Percentiles rank a stretch among this genome's conserved stretches.
These are phyloP conservation scores for Margarornis squamiger DNA, from an alignment of 2,797 vertebrate species.

Conservation along the genomic window DNA sequence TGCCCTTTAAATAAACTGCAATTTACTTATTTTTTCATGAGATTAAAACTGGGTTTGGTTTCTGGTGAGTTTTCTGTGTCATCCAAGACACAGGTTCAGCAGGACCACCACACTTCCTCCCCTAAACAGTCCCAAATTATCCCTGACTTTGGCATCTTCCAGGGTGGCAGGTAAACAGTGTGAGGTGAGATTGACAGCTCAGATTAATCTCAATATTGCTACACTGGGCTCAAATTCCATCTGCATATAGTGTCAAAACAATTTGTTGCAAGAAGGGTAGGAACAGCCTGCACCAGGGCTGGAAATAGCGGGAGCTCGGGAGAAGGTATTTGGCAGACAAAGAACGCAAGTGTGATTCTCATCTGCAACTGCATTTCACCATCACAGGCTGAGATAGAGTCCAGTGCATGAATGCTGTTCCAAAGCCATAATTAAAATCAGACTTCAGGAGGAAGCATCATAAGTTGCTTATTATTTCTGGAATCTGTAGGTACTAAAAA, in stretches of 20 bases:
- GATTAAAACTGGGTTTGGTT: not conserved
- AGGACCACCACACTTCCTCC: not conserved
- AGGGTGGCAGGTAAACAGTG: not conserved
- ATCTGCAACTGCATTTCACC: not conserved
- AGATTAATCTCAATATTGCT: not conserved
- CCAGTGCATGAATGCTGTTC: not conserved
- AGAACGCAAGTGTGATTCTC: not conserved
- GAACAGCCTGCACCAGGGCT: not conserved
- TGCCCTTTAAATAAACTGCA: not conserved
- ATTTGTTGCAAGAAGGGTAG: not conserved
- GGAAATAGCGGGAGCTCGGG: not conserved
- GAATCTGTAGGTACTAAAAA: slow-evolving; percentile 44
- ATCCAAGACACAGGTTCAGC: not conserved
- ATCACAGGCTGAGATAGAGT: not conserved
- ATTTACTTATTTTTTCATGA: not conserved
- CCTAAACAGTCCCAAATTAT: not conserved
- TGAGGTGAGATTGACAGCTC: not conserved
- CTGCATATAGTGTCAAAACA: not conserved
- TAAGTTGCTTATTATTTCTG: slow-evolving; percentile 55
- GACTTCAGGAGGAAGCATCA: slow-evolving; percentile 12
- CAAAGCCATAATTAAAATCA: slow-evolving; percentile 51
- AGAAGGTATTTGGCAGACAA: slow-evolving; percentile 22
- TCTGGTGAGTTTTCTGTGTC: not conserved
- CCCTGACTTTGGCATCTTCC: not conserved
- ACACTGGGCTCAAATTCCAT: not conserved